Evolutionary conservation across 2,797 vertebrate species (phyloP).

Genomic region (Vespertilio murinus): DNA sequence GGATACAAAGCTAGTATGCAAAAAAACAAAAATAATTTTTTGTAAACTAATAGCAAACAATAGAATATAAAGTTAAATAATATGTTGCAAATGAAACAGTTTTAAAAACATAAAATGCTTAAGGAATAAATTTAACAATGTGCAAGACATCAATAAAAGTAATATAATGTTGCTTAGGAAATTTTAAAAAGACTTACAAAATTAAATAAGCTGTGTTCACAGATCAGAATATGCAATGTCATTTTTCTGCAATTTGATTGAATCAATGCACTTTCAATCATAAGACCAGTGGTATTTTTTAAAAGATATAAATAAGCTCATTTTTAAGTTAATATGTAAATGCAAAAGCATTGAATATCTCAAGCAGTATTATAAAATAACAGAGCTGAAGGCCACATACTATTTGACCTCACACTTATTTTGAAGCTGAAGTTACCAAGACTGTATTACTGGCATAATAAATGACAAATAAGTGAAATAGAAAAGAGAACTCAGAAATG

Average conservation of each 20-base stretch:
- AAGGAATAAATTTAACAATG: background rate
- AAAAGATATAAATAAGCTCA: background rate
- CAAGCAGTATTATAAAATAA: background rate
- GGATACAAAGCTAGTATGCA: background rate
- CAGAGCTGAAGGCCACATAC: background rate
- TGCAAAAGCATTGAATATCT: background rate
- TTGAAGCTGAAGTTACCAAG: background rate
- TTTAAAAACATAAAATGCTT: background rate
- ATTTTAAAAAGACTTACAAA: background rate
- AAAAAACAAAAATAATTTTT: background rate
- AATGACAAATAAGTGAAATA: background rate
- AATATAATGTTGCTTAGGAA: background rate
- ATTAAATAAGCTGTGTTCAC: background rate
- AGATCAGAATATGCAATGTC: background rate
- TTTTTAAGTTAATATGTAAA: background rate
- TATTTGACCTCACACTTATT: background rate
- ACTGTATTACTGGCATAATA: background rate
- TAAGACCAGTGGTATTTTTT: background rate
- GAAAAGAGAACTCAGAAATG: background rate
- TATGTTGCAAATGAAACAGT: background rate
- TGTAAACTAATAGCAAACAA: background rate
- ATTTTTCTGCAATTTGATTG: background rate
- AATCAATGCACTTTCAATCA: background rate
- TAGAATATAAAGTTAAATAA: background rate
- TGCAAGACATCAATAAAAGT: background rate